A percentile compares a stretch with the other conserved stretches of the same genome.
phyloP scores from a whole-genome alignment of 2,113 vertebrate genomes.

The Ascaphus truei region DNA sequence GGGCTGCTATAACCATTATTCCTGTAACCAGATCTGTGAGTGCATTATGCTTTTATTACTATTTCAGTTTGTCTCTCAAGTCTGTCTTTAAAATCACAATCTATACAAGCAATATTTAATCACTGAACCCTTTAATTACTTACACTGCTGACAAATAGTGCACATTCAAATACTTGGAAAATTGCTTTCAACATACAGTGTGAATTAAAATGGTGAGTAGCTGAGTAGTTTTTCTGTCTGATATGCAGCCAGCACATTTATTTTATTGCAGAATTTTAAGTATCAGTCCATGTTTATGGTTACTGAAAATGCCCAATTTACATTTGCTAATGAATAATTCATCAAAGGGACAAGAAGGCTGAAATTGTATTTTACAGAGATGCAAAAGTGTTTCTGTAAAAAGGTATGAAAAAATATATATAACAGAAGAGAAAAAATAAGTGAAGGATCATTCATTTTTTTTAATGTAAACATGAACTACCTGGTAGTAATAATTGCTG shows the following conservation, averaged over 20 bases:
- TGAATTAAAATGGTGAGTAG: slow-evolving; percentile 30
- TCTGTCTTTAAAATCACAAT: background rate
- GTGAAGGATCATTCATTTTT: background rate
- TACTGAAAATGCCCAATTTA: slow-evolving; percentile 36
- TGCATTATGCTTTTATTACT: background rate
- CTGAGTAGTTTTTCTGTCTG: slow-evolving; percentile 26
- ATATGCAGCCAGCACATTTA: slow-evolving; percentile 33
- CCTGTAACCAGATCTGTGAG: background rate
- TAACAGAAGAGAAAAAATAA: too few species aligned
- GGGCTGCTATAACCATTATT: background rate
- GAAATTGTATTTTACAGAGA: slow-evolving; percentile 5
- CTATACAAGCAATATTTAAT: slow-evolving; percentile 4
- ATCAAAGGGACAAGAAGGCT: slow-evolving; percentile 34
- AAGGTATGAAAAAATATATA: slow-evolving; percentile 28
- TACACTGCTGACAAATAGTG: slow-evolving; percentile 20
- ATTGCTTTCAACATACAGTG: slow-evolving; percentile 27
- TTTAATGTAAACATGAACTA: background rate
- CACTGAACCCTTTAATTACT: slow-evolving; percentile 28
- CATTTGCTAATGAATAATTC: slow-evolving; percentile 37
- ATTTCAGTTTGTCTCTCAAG: background rate
- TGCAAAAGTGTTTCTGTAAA: slow-evolving; percentile 15
- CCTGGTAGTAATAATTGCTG: background rate
- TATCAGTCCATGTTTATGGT: slow-evolving; percentile 36
- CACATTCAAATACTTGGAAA: slow-evolving; percentile 27
- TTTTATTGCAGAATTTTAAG: slow-evolving; percentile 33